Base-by-base conservation (phyloP, 2,797 vertebrate species). In the Sparus aurata region DNA sequence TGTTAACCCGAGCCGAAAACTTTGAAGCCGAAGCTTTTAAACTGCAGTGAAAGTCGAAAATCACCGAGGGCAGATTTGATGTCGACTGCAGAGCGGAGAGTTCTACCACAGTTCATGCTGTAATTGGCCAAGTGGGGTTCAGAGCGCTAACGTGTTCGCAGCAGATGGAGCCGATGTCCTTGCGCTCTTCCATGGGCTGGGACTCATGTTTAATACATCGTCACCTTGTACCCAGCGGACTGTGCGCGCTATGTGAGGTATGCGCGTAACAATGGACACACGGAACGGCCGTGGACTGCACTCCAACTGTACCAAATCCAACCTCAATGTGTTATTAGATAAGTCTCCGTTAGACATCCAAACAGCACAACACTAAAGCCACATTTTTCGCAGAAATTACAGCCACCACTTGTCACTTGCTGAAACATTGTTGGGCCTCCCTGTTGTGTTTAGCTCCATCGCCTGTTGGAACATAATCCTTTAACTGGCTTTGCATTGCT, bases 401-500 rank as follows among this genome's bases (percentile, higher is more conserved):
- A 49, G 74, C 71, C 72, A 64, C 71, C 69, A 64, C 69, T 73
- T 82, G 74, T 80, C 75, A 58, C 55, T 73, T 47, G 68, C 15
- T 25, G 68, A 53, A 66, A 38, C 57, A 64, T 74, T 77, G 65
- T 64, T 71, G 49, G 68, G 71, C 47, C 60, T 69, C 50, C 30
- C 69, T 64, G 73, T 79, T 62, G 60, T 73, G 57, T 87, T 85
- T 55, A 52, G 77, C 71, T 62, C 41, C 50, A 12, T 77, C 22
- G 60, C 63, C 80, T 89, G 84, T 84, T 84, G 64, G 38, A 78
- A 60, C 70, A 2, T 91, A 87, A 92, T 85, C 85, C 86, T 75
- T 85, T 88, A 89, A 91, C 80, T 86, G 87, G 82, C 80, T 93
- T 89, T 85, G 82, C 81, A 69, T 78, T 75, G 61, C 86, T 80